Evolutionary conservation across 2,888 invertebrate species (phyloP).

Genomic region (Tenthredo scrophulariae): DNA sequence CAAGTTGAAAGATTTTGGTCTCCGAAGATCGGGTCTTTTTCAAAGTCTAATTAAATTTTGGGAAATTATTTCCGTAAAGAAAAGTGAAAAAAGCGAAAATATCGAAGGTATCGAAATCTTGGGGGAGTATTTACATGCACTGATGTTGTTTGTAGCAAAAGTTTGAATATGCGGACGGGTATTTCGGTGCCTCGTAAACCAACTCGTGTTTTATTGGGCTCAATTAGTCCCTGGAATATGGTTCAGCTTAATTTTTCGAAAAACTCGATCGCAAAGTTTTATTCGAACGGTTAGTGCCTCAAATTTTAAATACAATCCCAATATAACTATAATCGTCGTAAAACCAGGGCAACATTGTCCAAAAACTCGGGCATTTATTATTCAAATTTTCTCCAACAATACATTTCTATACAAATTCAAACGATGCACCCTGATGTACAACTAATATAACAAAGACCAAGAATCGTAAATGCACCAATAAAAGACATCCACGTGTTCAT

Average conservation of each 20-base stretch:
- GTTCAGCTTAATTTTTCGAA: background rate
- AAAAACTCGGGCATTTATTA: background rate
- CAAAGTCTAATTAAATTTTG: background rate
- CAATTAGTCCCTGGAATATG: slow-evolving; percentile 2
- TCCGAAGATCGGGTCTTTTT: background rate
- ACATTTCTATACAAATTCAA: background rate
- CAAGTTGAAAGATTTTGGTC: background rate
- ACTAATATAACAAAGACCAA: background rate
- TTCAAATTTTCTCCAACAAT: background rate
- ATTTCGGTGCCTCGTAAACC: slow-evolving; percentile 22
- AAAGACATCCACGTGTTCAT: background rate
- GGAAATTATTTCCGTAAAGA: background rate
- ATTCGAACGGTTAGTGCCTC: background rate
- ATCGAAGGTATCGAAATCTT: background rate
- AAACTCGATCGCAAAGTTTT: background rate
- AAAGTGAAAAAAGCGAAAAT: background rate
- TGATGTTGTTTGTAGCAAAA: background rate
- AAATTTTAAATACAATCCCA: background rate
- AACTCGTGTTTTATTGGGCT: slow-evolving; percentile 38
- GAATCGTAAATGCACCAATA: background rate
- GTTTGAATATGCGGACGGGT: background rate
- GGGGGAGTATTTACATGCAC: background rate
- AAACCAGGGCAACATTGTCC: slow-evolving; percentile 35
- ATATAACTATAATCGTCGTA: slow-evolving; percentile 42
- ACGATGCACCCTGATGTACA: background rate